phyloP scores from a whole-genome alignment of 2,797 vertebrate genomes.

The Coreius guichenoti region DNA sequence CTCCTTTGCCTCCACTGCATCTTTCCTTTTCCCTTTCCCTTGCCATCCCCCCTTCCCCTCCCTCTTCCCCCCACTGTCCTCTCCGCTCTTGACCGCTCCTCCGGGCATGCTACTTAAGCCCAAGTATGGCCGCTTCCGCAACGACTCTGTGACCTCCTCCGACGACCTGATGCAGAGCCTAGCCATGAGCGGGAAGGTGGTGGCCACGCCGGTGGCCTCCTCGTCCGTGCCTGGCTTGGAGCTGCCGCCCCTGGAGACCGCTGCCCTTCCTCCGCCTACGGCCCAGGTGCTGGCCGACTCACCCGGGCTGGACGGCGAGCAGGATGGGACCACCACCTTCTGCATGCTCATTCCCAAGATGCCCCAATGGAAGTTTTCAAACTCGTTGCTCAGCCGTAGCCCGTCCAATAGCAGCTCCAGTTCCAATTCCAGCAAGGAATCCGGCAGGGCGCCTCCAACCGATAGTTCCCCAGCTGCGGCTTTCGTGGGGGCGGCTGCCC shows the following conservation, averaged over 20 bases:
- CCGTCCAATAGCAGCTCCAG: constrained; percentile 83
- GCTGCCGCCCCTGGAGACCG: constrained; percentile 76
- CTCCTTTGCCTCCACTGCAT: constrained; percentile 39
- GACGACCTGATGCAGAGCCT: constrained; percentile 87
- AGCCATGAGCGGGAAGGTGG: constrained; percentile 87
- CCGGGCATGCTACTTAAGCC: constrained; percentile 92
- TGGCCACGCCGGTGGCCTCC: constrained; percentile 78
- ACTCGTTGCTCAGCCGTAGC: constrained; percentile 87
- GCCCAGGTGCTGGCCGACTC: constrained; percentile 80
- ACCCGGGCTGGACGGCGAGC: constrained; percentile 83
- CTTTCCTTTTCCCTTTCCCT: constrained; percentile 45
- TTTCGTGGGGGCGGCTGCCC: constrained; percentile 57
- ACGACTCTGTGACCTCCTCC: constrained; percentile 87
- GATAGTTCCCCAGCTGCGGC: constrained; percentile 46
- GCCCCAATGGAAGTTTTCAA: constrained; percentile 95
- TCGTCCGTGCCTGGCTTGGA: constrained; percentile 76
- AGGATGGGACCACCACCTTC: constrained; percentile 90
- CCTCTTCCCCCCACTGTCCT: constrained; percentile 64
- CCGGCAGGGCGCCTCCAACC: constrained; percentile 67
- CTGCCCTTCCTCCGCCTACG: constrained; percentile 65
- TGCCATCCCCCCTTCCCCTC: constrained; percentile 45
- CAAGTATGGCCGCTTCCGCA: constrained; percentile 91
- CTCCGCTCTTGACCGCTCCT: constrained; percentile 75
- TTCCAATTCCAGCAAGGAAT: constrained; percentile 84
- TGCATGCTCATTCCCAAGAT: constrained; percentile 94